Conservation (phyloP, 1,140 invertebrate genomes). For the Hyles euphorbiae region DNA sequence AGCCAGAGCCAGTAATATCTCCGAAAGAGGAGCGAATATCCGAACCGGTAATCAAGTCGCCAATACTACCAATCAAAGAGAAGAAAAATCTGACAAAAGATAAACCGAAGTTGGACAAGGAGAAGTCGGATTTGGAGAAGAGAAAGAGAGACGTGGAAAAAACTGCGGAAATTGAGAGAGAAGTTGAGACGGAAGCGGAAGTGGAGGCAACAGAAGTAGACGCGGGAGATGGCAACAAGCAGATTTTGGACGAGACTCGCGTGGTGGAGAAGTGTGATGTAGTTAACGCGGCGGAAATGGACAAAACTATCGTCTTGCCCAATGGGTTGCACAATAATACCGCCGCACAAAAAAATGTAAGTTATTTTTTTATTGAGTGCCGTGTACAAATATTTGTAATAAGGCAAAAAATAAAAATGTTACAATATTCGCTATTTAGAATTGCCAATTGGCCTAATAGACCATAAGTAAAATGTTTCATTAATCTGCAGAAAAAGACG, state of each 20-base stretch:
- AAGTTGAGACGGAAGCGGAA: not conserved
- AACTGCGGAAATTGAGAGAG: not conserved
- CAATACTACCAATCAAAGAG: conserved; percentile 25
- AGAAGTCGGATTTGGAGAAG: conserved; percentile 2
- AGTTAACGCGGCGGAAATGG: conserved; percentile 24
- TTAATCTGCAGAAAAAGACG: too few species aligned
- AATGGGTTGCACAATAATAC: conserved; percentile 47
- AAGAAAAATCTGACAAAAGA: conserved; percentile 15
- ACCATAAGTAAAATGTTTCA: too few species aligned
- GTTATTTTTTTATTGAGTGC: too few species aligned
- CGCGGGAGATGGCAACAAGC: not conserved
- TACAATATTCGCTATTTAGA: too few species aligned
- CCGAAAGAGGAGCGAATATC: conserved; percentile 33
- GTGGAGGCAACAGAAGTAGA: not conserved
- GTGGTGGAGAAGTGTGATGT: not conserved
- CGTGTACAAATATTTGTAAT: too few species aligned
- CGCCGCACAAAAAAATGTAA: conserved; percentile 8
- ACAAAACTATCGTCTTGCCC: conserved; percentile 43
- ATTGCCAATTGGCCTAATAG: too few species aligned
- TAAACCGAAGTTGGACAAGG: conserved; percentile 4
- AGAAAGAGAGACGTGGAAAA: not conserved
- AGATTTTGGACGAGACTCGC: not conserved
- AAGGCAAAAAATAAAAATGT: too few species aligned
- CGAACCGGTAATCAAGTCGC: conserved; percentile 21
- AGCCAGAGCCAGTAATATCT: conserved; percentile 17